Percentiles rank a stretch among this genome's conserved stretches.
These are phyloP conservation scores for Poeciliopsis occidentalis DNA, from an alignment of 2,113 vertebrate species.

Conservation along the genomic window DNA sequence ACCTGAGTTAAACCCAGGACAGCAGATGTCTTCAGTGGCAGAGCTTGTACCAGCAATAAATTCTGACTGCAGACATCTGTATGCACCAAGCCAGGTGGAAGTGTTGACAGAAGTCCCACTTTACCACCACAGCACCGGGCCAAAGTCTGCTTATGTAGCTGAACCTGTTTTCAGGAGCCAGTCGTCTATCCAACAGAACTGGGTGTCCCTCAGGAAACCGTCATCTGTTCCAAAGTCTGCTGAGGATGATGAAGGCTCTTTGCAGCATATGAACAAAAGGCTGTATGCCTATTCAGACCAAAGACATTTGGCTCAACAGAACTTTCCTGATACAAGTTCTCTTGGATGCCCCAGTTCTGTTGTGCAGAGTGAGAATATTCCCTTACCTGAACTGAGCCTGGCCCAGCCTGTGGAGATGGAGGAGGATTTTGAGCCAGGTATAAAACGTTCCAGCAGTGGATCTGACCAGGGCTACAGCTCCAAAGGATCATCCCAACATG, in stretches of 20 bases:
- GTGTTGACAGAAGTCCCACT: conserved; percentile 4
- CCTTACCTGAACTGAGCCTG: neutral
- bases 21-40: conserved; percentile 3
- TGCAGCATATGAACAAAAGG: neutral
- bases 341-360: conserved; percentile 7
- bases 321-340: conserved; percentile 41
- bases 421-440: conserved; percentile 41
- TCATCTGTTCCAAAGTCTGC: neutral
- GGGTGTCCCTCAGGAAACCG: neutral
- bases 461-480: conserved; percentile 94
- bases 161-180: conserved; percentile 57
- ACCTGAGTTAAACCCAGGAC: conserved; percentile 52
- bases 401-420: conserved; percentile 55
- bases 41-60: conserved; percentile 43
- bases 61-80: neutral
- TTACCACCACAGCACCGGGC: neutral
- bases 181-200: conserved; percentile 2
- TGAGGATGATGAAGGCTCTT: conserved; percentile 47
- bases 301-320: conserved; percentile 57
- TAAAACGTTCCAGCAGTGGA: conserved; percentile 80
- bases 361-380: conserved; percentile 29
- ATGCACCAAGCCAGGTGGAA: conserved; percentile 8
- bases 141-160: conserved; percentile 4
- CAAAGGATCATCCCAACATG: conserved; percentile 75
- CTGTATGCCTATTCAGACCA: conserved; percentile 37